A percentile compares a stretch with the other conserved stretches of the same genome.
phyloP scores from a whole-genome alignment of 2,113 vertebrate genomes.

The Carassius carassius region DNA sequence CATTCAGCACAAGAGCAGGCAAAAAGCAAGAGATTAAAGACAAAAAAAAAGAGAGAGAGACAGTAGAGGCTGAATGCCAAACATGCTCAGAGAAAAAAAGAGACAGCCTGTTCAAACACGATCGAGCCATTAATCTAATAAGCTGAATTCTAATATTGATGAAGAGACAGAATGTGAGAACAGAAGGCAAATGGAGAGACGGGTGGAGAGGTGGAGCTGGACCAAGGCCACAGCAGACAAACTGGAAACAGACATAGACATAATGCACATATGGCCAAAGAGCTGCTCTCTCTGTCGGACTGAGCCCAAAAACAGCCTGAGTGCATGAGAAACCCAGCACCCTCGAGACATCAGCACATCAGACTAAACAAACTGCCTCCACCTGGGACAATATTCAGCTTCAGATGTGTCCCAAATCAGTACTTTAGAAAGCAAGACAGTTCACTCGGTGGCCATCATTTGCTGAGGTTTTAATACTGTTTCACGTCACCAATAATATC shows the following conservation, averaged over 20 bases:
- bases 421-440: neutral
- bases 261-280: slow-evolving; percentile 29
- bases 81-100: neutral
- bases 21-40: neutral
- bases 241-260: slow-evolving; percentile 24
- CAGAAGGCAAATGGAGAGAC: slow-evolving; percentile 19
- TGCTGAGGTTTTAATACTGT: neutral
- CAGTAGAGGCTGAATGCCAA: neutral
- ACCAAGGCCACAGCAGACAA: slow-evolving; percentile 29
- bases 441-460: neutral
- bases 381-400: neutral
- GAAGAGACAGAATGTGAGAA: slow-evolving; percentile 21
- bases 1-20: neutral
- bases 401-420: neutral
- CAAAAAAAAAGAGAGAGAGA: neutral
- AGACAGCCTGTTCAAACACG: neutral
- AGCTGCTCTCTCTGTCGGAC: slow-evolving; percentile 18
- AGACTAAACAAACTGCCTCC: neutral
- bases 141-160: slow-evolving; percentile 28
- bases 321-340: slow-evolving; percentile 4
- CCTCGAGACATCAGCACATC: neutral
- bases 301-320: slow-evolving; percentile 26
- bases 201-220: slow-evolving; percentile 26
- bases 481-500: neutral
- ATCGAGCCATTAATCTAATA: slow-evolving; percentile 8